Percentiles rank a stretch among this genome's conserved stretches.
Conservation (phyloP, 2,797 vertebrate species). For the Sebastolobus altivelis region DNA sequence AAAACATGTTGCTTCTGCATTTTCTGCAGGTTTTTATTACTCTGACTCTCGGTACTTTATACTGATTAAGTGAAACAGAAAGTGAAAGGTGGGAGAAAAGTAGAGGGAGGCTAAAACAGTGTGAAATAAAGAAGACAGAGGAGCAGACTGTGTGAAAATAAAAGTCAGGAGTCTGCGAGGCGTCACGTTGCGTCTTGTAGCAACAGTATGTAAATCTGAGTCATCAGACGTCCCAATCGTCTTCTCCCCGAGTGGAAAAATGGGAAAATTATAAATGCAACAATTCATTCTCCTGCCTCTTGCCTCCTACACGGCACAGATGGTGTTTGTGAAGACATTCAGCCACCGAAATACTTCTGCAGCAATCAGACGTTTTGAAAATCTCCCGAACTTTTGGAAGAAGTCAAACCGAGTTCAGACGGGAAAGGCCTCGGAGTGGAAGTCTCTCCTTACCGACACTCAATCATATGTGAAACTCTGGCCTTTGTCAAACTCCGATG, state of each 20-base stretch:
- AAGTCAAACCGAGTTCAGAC: conserved; percentile 51
- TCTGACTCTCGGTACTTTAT: not conserved
- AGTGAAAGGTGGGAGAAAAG: not conserved
- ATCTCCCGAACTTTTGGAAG: conserved; percentile 26
- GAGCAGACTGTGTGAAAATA: conserved; percentile 6
- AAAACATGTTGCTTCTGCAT: too few relatives aligned
- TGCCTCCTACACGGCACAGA: conserved; percentile 77
- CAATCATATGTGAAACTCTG: conserved; percentile 67
- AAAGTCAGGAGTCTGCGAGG: conserved; percentile 13
- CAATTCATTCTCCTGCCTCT: conserved; percentile 58
- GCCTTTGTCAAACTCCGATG: conserved; percentile 61
- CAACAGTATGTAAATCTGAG: conserved; percentile 56
- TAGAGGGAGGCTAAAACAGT: not conserved
- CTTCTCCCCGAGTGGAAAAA: conserved; percentile 55
- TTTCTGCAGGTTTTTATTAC: not conserved
- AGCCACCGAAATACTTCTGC: conserved; percentile 39
- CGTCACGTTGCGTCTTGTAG: conserved; percentile 35
- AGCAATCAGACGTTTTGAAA: conserved; percentile 30
- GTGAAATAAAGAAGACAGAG: not conserved
- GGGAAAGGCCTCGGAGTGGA: conserved; percentile 28
- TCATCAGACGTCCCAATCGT: conserved; percentile 65
- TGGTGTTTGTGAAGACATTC: conserved; percentile 70
- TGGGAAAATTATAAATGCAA: conserved; percentile 63
- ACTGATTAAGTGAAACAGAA: not conserved
- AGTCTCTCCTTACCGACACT: conserved; percentile 55